phyloP scores from a whole-genome alignment of 2,888 invertebrate species.

The Dolichopus griseipennis region DNA sequence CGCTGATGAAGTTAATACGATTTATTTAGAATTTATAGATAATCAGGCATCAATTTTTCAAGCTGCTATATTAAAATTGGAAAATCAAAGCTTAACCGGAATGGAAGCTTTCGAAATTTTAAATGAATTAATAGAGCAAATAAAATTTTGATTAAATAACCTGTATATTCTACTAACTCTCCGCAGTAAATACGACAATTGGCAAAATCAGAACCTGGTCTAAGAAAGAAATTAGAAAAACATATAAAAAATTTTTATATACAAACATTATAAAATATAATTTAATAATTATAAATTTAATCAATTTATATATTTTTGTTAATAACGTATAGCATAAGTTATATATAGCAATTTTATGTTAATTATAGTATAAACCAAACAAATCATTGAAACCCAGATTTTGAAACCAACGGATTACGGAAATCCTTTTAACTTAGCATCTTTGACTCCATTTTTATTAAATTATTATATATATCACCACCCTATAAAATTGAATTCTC shows the following conservation, averaged over 20 bases:
- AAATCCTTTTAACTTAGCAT: too few species aligned
- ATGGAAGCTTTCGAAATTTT: constrained; percentile 17
- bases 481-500: too few species aligned
- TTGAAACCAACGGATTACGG: too few species aligned
- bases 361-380: too few species aligned
- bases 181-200: constrained; percentile 17
- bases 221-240: constrained; percentile 8
- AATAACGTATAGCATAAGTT: too few species aligned
- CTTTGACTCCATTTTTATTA: too few species aligned
- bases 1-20: constrained; percentile 9
- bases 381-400: too few species aligned
- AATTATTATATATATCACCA: too few species aligned
- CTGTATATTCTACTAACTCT: constrained; percentile 19
- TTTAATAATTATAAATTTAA: too few species aligned
- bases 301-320: too few species aligned
- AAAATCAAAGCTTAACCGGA: constrained; percentile 19
- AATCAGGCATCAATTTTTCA: constrained; percentile 19
- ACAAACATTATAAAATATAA: too few species aligned
- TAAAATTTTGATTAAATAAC: constrained; percentile 17
- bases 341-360: too few species aligned
- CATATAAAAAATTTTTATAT: constrained; percentile 17
- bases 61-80: constrained; percentile 19
- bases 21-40: constrained; percentile 18
- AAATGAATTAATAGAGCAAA: constrained; percentile 4
- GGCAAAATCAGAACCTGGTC: constrained; percentile 15